Percentiles rank a stretch among this genome's conserved stretches.
Conservation (phyloP, 2,797 vertebrate species). For the Synanceia verrucosa region DNA sequence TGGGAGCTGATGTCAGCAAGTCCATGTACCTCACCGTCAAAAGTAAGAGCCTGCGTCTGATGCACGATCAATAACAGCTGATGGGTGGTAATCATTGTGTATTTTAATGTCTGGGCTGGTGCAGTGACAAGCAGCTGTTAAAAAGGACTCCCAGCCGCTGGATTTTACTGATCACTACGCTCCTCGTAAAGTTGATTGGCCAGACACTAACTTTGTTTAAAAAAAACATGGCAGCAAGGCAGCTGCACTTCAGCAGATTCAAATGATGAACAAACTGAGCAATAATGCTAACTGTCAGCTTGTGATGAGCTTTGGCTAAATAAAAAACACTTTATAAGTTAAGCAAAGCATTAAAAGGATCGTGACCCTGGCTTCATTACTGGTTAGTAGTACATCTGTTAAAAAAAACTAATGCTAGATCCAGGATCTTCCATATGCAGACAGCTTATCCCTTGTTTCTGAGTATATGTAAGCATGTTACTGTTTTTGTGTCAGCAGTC, state of each 20-base stretch:
- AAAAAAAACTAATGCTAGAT: not conserved
- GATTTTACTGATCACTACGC: not conserved
- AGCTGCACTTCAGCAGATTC: not conserved
- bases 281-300: too few species aligned
- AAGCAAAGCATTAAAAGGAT: not conserved
- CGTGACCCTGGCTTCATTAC: not conserved
- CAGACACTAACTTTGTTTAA: not conserved
- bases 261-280: not conserved
- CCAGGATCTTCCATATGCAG: not conserved
- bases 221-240: not conserved
- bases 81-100: slow-evolving; percentile 29
- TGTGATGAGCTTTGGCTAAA: not conserved
- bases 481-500: not conserved
- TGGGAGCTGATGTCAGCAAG: slow-evolving; percentile 99
- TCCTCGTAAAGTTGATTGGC: slow-evolving; percentile 7
- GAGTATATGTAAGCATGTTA: not conserved
- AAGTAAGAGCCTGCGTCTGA: slow-evolving; percentile 67
- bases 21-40: slow-evolving; percentile 98
- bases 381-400: not conserved
- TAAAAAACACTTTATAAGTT: not conserved
- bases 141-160: not conserved
- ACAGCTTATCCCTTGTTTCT: not conserved
- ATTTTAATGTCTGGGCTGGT: slow-evolving; percentile 10
- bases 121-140: not conserved
- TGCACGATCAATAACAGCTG: slow-evolving; percentile 22